Evolutionary conservation across 1,140 invertebrate genomes (phyloP).

Genomic region (Drosophila melanica): DNA sequence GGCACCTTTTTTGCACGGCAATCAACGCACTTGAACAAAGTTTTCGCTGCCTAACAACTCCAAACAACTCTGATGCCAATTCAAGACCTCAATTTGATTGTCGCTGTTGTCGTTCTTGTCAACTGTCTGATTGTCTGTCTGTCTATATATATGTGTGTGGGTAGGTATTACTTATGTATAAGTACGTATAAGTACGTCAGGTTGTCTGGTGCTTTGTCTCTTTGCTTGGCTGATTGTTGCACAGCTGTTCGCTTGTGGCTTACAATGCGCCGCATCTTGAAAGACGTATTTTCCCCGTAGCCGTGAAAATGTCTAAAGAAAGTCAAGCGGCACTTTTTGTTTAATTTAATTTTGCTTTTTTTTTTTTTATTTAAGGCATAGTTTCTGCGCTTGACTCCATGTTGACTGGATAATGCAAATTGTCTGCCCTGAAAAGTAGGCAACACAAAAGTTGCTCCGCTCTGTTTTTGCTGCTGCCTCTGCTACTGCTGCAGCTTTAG

Average conservation of each 20-base stretch:
- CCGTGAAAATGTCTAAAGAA: conserved; percentile 62
- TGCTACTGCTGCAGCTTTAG: conserved; percentile 27
- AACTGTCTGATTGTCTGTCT: conserved; percentile 13
- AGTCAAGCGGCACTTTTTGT: conserved; percentile 44
- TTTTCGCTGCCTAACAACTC: conserved; percentile 72
- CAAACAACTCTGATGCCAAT: conserved; percentile 48
- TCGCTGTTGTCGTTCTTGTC: conserved; percentile 10
- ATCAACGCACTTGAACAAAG: conserved; percentile 81
- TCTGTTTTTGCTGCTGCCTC: neutral
- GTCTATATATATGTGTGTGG: conserved; percentile 5
- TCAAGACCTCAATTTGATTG: conserved; percentile 61
- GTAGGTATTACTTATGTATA: conserved; percentile 29
- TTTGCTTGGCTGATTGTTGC: conserved; percentile 50
- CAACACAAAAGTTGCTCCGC: conserved; percentile 29
- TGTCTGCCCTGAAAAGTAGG: conserved; percentile 23
- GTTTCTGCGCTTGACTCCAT: conserved; percentile 19
- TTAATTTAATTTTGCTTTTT: conserved; percentile 1
- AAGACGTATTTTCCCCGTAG: conserved; percentile 22
- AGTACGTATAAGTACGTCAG: conserved; percentile 13
- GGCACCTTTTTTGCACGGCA: conserved; percentile 76
- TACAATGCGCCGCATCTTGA: conserved; percentile 15
- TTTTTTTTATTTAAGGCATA: conserved; percentile 15
- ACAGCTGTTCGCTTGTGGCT: conserved; percentile 66
- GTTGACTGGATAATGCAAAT: conserved; percentile 49
- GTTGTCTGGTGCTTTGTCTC: conserved; percentile 31